Evolutionary conservation across 1,140 invertebrate genomes (phyloP).

Genomic region (Hesperophylax magnus): DNA sequence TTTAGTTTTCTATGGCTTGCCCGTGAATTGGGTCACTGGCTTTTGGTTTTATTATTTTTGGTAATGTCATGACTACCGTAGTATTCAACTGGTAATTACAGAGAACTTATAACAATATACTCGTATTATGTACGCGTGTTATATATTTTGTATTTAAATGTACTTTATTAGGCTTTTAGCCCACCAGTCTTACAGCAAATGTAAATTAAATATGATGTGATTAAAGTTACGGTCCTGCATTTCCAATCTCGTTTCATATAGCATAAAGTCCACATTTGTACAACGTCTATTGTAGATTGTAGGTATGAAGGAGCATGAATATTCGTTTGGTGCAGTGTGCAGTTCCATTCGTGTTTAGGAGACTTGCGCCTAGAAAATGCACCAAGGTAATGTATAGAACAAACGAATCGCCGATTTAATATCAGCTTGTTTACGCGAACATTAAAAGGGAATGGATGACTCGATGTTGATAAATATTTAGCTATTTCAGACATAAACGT

Average conservation of each 20-base stretch:
- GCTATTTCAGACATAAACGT: conserved; percentile 41
- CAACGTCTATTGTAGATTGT: too few species aligned
- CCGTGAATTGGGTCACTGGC: conserved; percentile 15
- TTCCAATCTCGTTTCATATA: too few species aligned
- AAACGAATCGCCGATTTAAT: conserved; percentile 29
- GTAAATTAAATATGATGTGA: too few species aligned
- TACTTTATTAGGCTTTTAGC: too few species aligned
- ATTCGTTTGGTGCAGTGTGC: conserved; percentile 3
- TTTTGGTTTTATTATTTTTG: not conserved
- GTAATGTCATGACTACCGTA: too few species aligned
- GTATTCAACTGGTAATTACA: too few species aligned
- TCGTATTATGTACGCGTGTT: too few species aligned
- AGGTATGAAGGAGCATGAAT: conserved; percentile 1
- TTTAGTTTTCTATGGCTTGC: conserved; percentile 22
- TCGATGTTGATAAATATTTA: conserved; percentile 54
- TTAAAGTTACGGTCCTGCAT: too few species aligned
- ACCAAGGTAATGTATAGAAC: conserved; percentile 18
- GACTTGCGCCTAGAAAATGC: conserved; percentile 15
- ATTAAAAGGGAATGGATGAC: conserved; percentile 37
- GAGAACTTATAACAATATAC: too few species aligned
- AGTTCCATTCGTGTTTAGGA: not conserved
- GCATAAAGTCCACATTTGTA: too few species aligned
- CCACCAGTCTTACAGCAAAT: too few species aligned
- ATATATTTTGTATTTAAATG: too few species aligned
- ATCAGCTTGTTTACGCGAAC: conserved; percentile 26